Conservation (phyloP, 2,797 vertebrate genomes). For the Tokudaia muenninki region DNA sequence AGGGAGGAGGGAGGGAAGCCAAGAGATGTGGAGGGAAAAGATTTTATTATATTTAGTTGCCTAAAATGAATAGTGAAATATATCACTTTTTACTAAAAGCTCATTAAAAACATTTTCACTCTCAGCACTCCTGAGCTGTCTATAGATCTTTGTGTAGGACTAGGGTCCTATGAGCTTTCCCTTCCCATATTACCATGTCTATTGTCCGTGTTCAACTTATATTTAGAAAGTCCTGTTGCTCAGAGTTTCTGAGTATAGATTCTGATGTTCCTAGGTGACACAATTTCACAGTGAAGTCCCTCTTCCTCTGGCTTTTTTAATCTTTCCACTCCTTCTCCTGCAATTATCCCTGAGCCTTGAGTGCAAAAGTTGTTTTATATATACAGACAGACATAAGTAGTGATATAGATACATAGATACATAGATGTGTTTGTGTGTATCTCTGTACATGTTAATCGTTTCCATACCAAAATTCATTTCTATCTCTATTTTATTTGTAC, state of each 20-base stretch:
- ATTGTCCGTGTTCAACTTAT: neutral
- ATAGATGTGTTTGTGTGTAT: neutral
- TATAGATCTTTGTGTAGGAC: neutral
- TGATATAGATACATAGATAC: neutral
- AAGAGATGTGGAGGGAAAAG: neutral
- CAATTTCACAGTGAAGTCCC: too few species aligned
- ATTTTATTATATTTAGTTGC: neutral
- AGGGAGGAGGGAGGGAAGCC: neutral
- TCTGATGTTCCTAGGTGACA: neutral
- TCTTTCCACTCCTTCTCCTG: neutral
- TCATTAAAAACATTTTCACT: neutral
- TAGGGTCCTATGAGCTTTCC: neutral
- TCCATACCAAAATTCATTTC: neutral
- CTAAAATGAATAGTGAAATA: neutral
- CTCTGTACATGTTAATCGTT: neutral
- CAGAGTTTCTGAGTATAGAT: neutral
- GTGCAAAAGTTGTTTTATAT: neutral
- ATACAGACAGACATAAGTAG: neutral
- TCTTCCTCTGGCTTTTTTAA: neutral
- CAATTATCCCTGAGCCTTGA: neutral
- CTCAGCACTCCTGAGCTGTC: neutral
- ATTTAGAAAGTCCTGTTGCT: neutral
- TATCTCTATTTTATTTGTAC: neutral
- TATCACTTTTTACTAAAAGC: neutral
- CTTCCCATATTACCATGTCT: neutral